These are phyloP conservation scores for Lacerta agilis DNA, from an alignment of 2,797 vertebrate species.

Conservation along the genomic window DNA sequence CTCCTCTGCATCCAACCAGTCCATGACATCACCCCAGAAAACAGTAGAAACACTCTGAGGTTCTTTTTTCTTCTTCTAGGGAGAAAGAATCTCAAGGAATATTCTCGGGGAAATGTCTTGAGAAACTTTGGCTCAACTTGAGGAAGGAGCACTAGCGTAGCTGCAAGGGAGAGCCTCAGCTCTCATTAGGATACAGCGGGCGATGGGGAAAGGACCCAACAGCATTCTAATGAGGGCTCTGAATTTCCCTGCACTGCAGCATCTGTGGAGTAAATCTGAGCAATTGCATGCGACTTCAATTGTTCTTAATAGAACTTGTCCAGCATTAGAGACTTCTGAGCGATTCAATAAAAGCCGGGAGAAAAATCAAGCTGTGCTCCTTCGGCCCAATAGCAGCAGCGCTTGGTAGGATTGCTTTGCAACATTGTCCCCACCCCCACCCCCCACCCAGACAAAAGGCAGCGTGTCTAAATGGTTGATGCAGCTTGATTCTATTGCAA, in stretches of 20 bases:
- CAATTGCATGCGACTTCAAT: background rate
- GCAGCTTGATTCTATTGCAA: background rate
- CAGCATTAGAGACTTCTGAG: background rate
- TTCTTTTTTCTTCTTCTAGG: background rate
- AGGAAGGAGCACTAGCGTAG: conserved; percentile 26
- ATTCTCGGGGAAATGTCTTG: background rate
- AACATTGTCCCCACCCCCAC: too few species aligned
- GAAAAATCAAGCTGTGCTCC: background rate
- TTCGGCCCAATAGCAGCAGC: background rate
- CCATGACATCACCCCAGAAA: background rate
- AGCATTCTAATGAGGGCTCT: conserved; percentile 27
- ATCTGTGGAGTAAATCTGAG: conserved; percentile 17
- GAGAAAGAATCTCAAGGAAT: background rate
- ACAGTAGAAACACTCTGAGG: background rate
- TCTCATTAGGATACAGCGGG: conserved; percentile 28
- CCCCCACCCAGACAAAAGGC: background rate
- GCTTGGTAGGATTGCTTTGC: background rate
- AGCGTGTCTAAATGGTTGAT: background rate
- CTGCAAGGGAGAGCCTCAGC: conserved; percentile 9
- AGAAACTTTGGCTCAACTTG: conserved; percentile 4
- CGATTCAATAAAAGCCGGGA: background rate
- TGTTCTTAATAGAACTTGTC: conserved; percentile 10
- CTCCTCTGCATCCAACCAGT: too few species aligned
- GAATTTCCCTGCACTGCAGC: conserved; percentile 33
- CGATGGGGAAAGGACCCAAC: background rate